Conservation (phyloP, 2,113 vertebrate genomes). For the Neolamprologus toae region DNA sequence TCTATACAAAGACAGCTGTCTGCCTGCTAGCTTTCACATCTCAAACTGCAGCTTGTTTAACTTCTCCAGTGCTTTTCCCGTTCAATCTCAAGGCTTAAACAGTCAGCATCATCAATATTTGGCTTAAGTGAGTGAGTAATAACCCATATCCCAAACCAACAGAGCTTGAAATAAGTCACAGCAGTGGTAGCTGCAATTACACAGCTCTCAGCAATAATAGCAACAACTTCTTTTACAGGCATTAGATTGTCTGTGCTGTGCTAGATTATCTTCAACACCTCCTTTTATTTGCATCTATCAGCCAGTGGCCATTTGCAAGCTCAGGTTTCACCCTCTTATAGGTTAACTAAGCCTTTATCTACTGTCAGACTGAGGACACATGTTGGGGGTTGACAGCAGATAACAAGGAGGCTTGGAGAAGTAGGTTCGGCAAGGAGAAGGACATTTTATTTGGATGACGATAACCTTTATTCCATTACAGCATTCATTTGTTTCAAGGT, state of each 20-base stretch:
- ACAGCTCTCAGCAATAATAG: neutral
- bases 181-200: neutral
- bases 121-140: neutral
- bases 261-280: neutral
- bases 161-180: neutral
- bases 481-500: neutral
- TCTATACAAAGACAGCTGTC: neutral
- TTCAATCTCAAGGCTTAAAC: neutral
- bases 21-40: neutral
- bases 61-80: neutral
- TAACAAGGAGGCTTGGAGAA: neutral
- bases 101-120: neutral
- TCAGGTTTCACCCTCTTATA: constrained; percentile 11
- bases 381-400: neutral
- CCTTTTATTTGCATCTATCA: neutral
- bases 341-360: constrained; percentile 18
- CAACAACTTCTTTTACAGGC: neutral
- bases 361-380: neutral
- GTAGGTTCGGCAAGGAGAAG: neutral
- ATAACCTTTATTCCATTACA: neutral
- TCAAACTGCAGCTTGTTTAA: neutral
- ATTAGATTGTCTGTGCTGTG: neutral
- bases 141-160: neutral
- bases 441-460: neutral
- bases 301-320: neutral